These are phyloP conservation scores for Luehdorfia chinensis DNA, from an alignment of 1,140 invertebrate genomes.

Conservation along the genomic window DNA sequence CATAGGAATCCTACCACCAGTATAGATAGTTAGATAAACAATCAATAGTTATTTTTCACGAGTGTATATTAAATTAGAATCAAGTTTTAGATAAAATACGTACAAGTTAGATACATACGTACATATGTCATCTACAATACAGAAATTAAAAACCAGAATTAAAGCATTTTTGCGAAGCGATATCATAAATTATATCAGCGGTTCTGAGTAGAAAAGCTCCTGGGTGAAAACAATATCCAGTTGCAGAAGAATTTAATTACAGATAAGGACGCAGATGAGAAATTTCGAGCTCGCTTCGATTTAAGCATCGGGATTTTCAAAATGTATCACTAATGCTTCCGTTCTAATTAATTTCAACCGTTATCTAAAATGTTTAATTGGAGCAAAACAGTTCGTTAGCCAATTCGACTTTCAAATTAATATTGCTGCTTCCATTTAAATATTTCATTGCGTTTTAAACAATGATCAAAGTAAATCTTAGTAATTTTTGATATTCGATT, in stretches of 20 bases:
- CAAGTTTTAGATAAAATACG: too few species aligned
- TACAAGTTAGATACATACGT: too few species aligned
- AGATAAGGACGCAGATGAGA: constrained; percentile 26
- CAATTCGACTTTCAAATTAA: constrained; percentile 26
- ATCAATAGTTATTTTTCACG: too few species aligned
- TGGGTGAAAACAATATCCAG: constrained; percentile 25
- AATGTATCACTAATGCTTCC: constrained; percentile 46
- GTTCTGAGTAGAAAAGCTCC: neutral
- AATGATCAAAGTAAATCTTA: neutral
- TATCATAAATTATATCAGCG: constrained; percentile 13
- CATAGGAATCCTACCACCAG: too few species aligned
- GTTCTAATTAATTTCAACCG: constrained; percentile 49
- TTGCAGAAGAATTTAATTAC: constrained; percentile 37
- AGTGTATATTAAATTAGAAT: too few species aligned
- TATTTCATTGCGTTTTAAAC: constrained; percentile 11
- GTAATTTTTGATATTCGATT: neutral
- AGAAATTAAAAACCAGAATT: too few species aligned
- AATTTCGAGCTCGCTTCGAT: constrained; percentile 33
- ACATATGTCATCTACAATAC: too few species aligned
- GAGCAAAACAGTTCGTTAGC: constrained; percentile 34
- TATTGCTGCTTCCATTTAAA: constrained; percentile 13
- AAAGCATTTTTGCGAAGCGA: too few species aligned
- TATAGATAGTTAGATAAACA: too few species aligned
- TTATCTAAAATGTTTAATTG: constrained; percentile 47
- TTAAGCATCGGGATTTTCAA: constrained; percentile 36